These are phyloP conservation scores for Phataginus tricuspis DNA, from an alignment of 2,797 vertebrate genomes.

Conservation along the genomic window DNA sequence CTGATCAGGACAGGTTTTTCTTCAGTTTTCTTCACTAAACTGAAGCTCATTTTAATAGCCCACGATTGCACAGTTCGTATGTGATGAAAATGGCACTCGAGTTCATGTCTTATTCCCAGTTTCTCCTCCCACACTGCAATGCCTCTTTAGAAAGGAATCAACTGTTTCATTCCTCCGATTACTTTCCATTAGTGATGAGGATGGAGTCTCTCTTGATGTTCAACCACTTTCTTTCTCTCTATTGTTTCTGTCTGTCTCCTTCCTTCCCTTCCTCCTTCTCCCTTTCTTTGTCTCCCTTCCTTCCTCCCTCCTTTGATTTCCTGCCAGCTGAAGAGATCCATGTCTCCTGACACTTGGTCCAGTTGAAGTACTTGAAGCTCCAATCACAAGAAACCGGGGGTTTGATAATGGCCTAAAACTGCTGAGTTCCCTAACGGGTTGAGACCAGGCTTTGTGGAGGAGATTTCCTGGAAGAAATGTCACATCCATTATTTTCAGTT, in stretches of 20 bases:
- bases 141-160: not conserved
- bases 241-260: fast-evolving
- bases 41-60: not conserved
- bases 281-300: not conserved
- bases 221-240: not conserved
- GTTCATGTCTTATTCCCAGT: not conserved
- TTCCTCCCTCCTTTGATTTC: slow-evolving; percentile 35
- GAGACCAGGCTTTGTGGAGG: not conserved
- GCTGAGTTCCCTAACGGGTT: not conserved
- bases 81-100: not conserved
- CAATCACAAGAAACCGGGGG: not conserved
- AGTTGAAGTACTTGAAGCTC: slow-evolving; percentile 38
- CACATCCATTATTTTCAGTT: slow-evolving; percentile 64
- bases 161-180: not conserved
- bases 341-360: slow-evolving; percentile 25
- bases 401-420: slow-evolving; percentile 29
- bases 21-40: not conserved
- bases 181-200: not conserved
- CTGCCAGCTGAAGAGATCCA: not conserved
- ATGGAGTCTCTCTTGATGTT: not conserved
- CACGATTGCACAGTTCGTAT: not conserved
- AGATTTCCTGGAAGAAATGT: slow-evolving; percentile 70
- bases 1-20: not conserved
- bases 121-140: not conserved
- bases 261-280: not conserved